These are phyloP conservation scores for Lasioglossum leucozonium DNA, from an alignment of 2,888 invertebrate genomes.

Conservation along the genomic window DNA sequence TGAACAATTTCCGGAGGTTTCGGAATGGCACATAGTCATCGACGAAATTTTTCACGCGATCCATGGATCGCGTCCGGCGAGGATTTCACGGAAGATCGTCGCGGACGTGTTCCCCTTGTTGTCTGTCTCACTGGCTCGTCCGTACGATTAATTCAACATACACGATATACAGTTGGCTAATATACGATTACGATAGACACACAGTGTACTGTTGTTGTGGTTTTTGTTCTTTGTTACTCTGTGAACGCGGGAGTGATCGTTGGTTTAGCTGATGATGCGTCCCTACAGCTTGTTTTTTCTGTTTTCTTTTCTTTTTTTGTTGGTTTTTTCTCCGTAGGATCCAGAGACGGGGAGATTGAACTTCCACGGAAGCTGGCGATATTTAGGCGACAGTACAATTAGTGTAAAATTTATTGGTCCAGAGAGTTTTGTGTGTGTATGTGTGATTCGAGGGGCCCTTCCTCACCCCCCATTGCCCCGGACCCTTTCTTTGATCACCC, in stretches of 20 bases:
- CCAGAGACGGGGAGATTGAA: constrained; percentile 35
- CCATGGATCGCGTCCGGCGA: not conserved
- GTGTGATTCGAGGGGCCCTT: constrained; percentile 41
- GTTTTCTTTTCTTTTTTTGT: not conserved
- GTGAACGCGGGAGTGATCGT: constrained; percentile 44
- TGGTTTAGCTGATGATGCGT: constrained; percentile 21
- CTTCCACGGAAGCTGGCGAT: constrained; percentile 40
- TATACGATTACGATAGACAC: constrained; percentile 65
- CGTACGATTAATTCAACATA: constrained; percentile 40
- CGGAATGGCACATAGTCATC: not conserved
- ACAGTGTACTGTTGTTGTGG: constrained; percentile 39
- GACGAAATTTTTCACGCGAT: not conserved
- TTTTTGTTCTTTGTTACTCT: constrained; percentile 20
- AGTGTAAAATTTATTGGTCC: constrained; percentile 84
- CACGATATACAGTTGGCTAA: constrained; percentile 57
- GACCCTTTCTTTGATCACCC: constrained; percentile 1
- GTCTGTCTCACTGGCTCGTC: not conserved
- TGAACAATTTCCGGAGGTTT: not conserved
- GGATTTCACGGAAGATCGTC: not conserved
- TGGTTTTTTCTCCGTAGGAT: too few species aligned
- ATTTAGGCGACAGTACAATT: constrained; percentile 69
- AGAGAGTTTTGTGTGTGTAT: constrained; percentile 74
- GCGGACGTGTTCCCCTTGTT: not conserved
- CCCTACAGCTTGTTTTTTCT: not conserved
- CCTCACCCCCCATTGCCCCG: constrained; percentile 19